Conservation (phyloP, 2,797 vertebrate species). For the Microchirus variegatus region DNA sequence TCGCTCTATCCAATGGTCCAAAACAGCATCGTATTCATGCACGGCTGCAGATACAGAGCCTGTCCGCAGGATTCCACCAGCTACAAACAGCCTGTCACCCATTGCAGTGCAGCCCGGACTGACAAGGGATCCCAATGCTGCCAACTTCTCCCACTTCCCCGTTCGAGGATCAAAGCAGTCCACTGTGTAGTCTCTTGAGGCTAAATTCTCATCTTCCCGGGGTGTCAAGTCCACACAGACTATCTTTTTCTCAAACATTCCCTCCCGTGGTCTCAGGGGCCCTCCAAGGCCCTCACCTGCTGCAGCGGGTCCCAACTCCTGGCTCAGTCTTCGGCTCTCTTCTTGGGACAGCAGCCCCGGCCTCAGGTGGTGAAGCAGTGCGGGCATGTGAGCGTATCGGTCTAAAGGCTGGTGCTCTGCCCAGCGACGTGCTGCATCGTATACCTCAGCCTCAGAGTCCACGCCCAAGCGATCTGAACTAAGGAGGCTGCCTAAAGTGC, state of each 20-base stretch:
- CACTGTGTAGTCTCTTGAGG: slow-evolving; percentile 75
- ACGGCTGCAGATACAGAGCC: slow-evolving; percentile 80
- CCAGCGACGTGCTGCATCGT: slow-evolving; percentile 84
- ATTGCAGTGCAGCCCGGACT: slow-evolving; percentile 85
- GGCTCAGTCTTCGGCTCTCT: slow-evolving; percentile 76
- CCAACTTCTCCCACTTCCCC: slow-evolving; percentile 85
- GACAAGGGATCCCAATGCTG: slow-evolving; percentile 80
- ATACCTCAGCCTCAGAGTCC: slow-evolving; percentile 83
- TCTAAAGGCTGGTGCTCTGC: slow-evolving; percentile 79
- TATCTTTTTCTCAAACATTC: slow-evolving; percentile 88
- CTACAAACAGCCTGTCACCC: slow-evolving; percentile 82
- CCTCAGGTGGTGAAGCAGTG: slow-evolving; percentile 78
- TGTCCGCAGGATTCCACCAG: slow-evolving; percentile 82
- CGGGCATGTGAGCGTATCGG: slow-evolving; percentile 82
- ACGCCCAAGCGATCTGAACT: slow-evolving; percentile 85
- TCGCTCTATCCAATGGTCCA: slow-evolving; percentile 81
- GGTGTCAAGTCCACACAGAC: slow-evolving; percentile 86
- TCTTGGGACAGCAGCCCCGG: slow-evolving; percentile 82
- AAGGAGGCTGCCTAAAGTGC: slow-evolving; percentile 83
- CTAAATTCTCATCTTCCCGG: slow-evolving; percentile 76
- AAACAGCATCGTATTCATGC: slow-evolving; percentile 83
- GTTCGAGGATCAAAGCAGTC: slow-evolving; percentile 87
- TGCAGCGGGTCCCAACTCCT: slow-evolving; percentile 77
- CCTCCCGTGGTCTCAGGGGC: slow-evolving; percentile 82
- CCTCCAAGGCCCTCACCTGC: slow-evolving; percentile 75